Percentiles rank a stretch among this genome's conserved stretches.
phyloP scores from a whole-genome alignment of 1,140 invertebrate species.

The Aporrectodea caliginosa region DNA sequence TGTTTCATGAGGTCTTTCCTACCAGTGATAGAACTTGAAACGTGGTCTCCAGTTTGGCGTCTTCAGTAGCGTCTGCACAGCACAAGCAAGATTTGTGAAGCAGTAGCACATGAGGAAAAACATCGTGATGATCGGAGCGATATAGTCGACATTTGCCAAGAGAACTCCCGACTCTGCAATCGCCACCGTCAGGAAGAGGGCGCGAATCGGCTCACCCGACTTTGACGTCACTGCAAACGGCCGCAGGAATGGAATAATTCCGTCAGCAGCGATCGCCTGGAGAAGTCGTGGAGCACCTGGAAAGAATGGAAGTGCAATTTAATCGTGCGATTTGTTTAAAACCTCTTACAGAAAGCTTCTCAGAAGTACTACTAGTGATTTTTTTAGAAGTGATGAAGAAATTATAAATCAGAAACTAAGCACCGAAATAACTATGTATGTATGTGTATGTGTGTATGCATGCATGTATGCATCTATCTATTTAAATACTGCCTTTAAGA shows the following conservation, averaged over 20 bases:
- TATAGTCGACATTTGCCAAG: conserved; percentile 62
- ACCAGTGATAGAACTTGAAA: conserved; percentile 99
- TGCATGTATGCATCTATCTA: no score
- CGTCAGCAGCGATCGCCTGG: conserved; percentile 95
- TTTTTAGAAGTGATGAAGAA: no score
- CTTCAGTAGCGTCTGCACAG: conserved; percentile 83
- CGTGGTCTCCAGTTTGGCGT: conserved; percentile 97
- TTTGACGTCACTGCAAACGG: conserved; percentile 86
- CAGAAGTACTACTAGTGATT: no score
- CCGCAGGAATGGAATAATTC: conserved; percentile 90
- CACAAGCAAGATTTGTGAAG: conserved; percentile 97
- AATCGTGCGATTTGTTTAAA: no score
- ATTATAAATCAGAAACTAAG: no score
- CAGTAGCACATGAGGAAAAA: conserved; percentile 99
- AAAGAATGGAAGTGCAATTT: no score
- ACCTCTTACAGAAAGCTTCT: no score
- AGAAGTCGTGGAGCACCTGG: conserved; percentile 62
- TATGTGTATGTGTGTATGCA: no score
- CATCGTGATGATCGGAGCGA: conserved; percentile 61
- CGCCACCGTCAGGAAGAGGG: conserved; percentile 80
- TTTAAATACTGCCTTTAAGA: no score
- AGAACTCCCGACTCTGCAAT: conserved; percentile 95
- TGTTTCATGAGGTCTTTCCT: no score
- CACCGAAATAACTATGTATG: no score
- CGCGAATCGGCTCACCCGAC: conserved; percentile 91